Evolutionary conservation across 2,113 vertebrate genomes (phyloP), one percentile per base, ranked within the genome.

Genomic region (Sinosuthora webbiana): DNA sequence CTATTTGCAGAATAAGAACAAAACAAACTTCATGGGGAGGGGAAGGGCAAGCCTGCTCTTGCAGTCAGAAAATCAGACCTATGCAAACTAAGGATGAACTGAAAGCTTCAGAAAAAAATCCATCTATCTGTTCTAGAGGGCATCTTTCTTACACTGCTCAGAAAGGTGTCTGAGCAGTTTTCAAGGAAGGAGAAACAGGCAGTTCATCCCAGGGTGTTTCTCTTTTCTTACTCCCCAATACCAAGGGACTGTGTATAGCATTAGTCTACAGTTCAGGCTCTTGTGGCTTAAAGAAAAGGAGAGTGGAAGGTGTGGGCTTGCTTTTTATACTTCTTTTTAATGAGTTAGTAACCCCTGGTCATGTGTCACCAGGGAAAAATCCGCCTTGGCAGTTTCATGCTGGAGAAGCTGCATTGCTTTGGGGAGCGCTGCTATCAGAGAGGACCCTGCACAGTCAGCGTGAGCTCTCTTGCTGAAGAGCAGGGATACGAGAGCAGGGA

Each of bases 361-460:
- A 0, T 50, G 62, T 37, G 23, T 64, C 14, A 67, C 25, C 31
- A 33, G n/a, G 45, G 50, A 85, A 73, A 86, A 77, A 13, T 27
- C 28, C 56, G 9, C 49, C 44, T 56, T 1, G 3, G 30, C n/a
- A 47, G 42, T 24, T 74, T 56, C 30, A 5, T 11, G 18, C n/a
- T 28, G n/a, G 71, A 68, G 52, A 67, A 88, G 22, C 14, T 47
- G 9, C n/a, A 3, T 15, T 41, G 31, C 37, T 82, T 73, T 70
- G 70, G 22, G 16, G 41, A 73, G 25, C 1, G 0, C 25, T 20
- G 28, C 30, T 65, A 0, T 44, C 67, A 39, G 19, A 15, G 25
- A 62, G 74, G 55, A 9, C 9, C 18, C 28, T 33, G 28, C 23
- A 10, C 2, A 50, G 33, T 1, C 0, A 0, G 8, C 2, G 1